phyloP scores from a whole-genome alignment of 1,140 invertebrate species.

The Anastrepha obliqua region DNA sequence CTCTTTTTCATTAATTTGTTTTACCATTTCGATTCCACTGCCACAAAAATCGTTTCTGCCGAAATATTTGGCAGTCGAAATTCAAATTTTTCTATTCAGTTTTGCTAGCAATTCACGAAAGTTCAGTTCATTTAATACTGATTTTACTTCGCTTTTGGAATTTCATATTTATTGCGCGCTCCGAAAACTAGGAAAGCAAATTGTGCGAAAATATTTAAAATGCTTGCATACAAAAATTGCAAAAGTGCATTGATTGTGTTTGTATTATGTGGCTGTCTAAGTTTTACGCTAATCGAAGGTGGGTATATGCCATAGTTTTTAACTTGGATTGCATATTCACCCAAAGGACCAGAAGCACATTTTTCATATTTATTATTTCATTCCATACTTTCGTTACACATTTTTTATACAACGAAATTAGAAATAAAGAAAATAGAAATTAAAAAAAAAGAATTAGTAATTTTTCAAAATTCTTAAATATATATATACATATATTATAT shows the following conservation, averaged over 20 bases:
- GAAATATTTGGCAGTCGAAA: constrained; percentile 19
- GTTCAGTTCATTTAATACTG: not conserved
- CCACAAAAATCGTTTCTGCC: not conserved
- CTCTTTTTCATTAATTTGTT: not conserved
- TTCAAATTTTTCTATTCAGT: constrained; percentile 6
- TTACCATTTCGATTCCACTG: not conserved
- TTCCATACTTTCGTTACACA: too few relatives aligned
- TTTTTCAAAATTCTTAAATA: too few relatives aligned
- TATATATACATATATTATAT: too few relatives aligned
- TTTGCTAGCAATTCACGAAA: not conserved
- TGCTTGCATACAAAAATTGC: not conserved
- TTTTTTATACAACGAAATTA: too few relatives aligned
- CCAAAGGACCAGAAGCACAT: too few relatives aligned
- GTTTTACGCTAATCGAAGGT: not conserved
- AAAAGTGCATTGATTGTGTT: not conserved
- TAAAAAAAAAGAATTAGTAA: too few relatives aligned
- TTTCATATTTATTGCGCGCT: not conserved
- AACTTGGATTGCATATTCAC: too few relatives aligned
- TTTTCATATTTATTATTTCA: too few relatives aligned
- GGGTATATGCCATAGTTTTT: not conserved
- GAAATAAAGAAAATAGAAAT: too few relatives aligned
- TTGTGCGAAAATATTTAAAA: not conserved
- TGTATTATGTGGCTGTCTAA: not conserved
- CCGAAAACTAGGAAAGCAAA: not conserved
- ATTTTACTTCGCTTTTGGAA: not conserved